Evolutionary conservation across 2,113 vertebrate species (phyloP), one percentile per base, ranked within the genome.

Genomic region (Cichladusa arquata): DNA sequence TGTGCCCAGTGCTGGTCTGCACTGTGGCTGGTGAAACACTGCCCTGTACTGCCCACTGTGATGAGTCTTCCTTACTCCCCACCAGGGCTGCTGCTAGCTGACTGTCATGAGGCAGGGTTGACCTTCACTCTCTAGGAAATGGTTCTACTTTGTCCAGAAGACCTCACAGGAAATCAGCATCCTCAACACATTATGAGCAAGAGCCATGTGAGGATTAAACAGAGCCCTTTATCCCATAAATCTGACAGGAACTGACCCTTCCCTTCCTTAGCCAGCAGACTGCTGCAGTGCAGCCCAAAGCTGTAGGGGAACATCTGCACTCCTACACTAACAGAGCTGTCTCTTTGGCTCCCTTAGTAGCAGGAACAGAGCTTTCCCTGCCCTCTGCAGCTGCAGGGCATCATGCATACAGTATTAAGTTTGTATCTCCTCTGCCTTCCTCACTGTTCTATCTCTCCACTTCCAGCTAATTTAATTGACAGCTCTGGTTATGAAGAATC

Each of bases 401-500:
- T 76, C 82, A 58, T 80, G 85, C 31, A 66, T 93, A 73, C 34
- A 58, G 62, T 81, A 83, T 88, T 92, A 81, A 72, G 62, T 86
- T 94, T 90, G 71, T 65, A 80, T 88, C 44, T 88, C 58, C 42
- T 85, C 61, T 19, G 6, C 53, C 34, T 91, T 89, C 65, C 57
- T 93, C 11, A 2, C 53, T 93, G 47, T 72, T 78, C 16, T 64
- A 50, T 64, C 33, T 73, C 70, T 94, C 28, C 8, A 25, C 82
- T 86, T 83, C 29, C 67, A 88, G 36, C 54, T 95, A 66, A 88
- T 81, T 90, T 92, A 90, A 92, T 82, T 88, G 76, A 92, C 82
- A 92, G 82, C 60, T 90, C 64, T 73, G 56, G 76, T 83, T 92
- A 86, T 93, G 64, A 97, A 83, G 79, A 93, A 88, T 81, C 91